Percentiles rank a stretch among this genome's conserved stretches.
Evolutionary conservation across 2,888 invertebrate genomes (phyloP).

Genomic region (Heliothis peltigera): DNA sequence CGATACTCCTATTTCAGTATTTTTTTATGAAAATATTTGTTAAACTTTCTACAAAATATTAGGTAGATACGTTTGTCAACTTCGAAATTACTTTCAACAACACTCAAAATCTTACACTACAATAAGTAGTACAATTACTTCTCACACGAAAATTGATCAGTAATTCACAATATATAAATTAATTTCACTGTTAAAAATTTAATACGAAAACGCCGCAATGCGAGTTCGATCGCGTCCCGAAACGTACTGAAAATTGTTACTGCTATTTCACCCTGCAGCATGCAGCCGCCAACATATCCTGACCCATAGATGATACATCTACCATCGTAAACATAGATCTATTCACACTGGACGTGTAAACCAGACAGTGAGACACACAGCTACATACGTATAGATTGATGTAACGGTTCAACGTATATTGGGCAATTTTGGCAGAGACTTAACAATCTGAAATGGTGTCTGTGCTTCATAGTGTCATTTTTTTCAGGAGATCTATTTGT

Average conservation of each 20-base stretch:
- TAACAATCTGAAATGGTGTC: constrained; percentile 2
- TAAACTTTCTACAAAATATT: neutral
- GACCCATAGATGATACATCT: constrained; percentile 34
- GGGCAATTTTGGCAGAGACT: constrained; percentile 12
- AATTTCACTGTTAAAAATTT: neutral
- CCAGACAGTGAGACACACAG: constrained; percentile 24
- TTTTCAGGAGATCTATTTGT: neutral
- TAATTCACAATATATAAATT: neutral
- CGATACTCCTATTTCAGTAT: no score
- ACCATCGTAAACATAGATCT: neutral
- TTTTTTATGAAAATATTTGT: no score
- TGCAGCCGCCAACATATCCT: constrained; percentile 45
- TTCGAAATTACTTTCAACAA: neutral
- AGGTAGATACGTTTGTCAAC: neutral
- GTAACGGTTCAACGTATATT: constrained; percentile 24
- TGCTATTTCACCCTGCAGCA: constrained; percentile 57
- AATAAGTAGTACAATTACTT: neutral
- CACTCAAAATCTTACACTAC: no score
- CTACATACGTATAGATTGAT: neutral
- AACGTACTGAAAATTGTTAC: constrained; percentile 75
- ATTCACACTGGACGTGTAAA: constrained; percentile 8
- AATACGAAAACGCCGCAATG: constrained; percentile 63
- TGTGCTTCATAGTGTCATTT: neutral
- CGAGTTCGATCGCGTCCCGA: constrained; percentile 67
- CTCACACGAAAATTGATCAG: neutral